phyloP scores from a whole-genome alignment of 1,140 invertebrate species.

The Penaeus vannamei region DNA sequence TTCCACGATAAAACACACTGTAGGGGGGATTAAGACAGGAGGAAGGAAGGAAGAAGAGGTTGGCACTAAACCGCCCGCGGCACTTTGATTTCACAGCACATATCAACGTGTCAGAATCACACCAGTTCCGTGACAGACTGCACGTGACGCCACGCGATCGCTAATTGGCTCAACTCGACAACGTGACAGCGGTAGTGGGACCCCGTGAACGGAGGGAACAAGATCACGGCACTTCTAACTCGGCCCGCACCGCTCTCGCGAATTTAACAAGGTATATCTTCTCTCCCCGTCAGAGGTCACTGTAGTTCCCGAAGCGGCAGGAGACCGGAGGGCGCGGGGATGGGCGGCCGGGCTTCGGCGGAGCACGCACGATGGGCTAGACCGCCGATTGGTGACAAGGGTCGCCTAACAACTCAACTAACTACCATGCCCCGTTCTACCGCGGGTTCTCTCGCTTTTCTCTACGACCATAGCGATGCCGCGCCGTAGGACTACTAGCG shows the following conservation, averaged over 20 bases:
- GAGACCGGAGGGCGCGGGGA: neutral
- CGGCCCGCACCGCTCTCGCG: too few species aligned
- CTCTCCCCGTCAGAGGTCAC: too few species aligned
- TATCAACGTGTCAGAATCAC: too few species aligned
- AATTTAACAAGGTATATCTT: too few species aligned
- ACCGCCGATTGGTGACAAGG: constrained; percentile 48
- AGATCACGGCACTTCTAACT: too few species aligned
- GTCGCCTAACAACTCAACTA: constrained; percentile 55
- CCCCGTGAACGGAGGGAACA: too few species aligned
- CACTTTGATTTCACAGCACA: neutral
- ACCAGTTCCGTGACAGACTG: too few species aligned
- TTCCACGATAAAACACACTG: constrained; percentile 7
- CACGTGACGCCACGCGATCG: constrained; percentile 7
- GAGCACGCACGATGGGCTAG: neutral
- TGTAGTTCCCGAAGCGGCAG: too few species aligned
- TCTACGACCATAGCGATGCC: constrained; percentile 35
- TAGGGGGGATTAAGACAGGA: neutral
- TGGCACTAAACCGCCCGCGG: neutral
- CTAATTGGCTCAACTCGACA: constrained; percentile 24
- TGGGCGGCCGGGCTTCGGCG: neutral
- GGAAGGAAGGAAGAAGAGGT: neutral
- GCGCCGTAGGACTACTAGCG: constrained; percentile 41
- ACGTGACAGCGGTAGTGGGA: too few species aligned
- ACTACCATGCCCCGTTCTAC: constrained; percentile 41
- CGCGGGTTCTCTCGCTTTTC: constrained; percentile 42